Evolutionary conservation across 1,140 invertebrate species (phyloP).

Genomic region (Leptoteleia sp.): DNA sequence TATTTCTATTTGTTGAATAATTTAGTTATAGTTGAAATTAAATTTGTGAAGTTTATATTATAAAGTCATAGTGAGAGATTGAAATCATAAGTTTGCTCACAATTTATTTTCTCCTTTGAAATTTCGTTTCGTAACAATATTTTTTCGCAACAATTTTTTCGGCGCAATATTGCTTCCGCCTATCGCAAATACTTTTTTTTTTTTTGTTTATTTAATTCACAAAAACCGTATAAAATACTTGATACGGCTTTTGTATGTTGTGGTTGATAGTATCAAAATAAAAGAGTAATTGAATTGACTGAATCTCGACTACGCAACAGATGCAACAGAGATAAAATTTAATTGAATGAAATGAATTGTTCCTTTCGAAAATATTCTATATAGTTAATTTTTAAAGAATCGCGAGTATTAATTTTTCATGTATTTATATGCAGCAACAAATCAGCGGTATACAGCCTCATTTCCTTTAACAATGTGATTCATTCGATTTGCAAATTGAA

Average conservation of each 20-base stretch:
- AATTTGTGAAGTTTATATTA: too few relatives aligned
- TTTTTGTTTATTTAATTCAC: conserved; percentile 5
- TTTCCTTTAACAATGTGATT: too few relatives aligned
- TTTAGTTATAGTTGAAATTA: background rate
- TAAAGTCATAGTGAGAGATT: background rate
- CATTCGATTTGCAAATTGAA: too few relatives aligned
- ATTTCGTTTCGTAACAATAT: background rate
- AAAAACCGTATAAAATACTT: conserved; percentile 26
- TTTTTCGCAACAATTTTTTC: too few relatives aligned
- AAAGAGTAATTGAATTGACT: conserved; percentile 34
- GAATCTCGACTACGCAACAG: conserved; percentile 20
- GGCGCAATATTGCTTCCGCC: background rate
- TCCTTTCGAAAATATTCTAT: background rate
- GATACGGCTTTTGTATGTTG: conserved; percentile 28
- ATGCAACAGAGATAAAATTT: conserved; percentile 22
- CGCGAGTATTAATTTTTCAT: conserved; percentile 13
- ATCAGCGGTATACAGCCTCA: too few relatives aligned
- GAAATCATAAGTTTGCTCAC: conserved; percentile 10
- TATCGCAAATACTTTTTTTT: conserved; percentile 9
- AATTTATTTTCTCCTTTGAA: conserved; percentile 23
- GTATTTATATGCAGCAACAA: too few relatives aligned
- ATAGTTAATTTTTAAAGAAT: conserved; percentile 14
- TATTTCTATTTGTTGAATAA: background rate
- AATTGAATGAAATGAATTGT: conserved; percentile 39
- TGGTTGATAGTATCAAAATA: conserved; percentile 32